Conservation (phyloP, 2,113 vertebrate genomes). For the Pontoporia blainvillei region DNA sequence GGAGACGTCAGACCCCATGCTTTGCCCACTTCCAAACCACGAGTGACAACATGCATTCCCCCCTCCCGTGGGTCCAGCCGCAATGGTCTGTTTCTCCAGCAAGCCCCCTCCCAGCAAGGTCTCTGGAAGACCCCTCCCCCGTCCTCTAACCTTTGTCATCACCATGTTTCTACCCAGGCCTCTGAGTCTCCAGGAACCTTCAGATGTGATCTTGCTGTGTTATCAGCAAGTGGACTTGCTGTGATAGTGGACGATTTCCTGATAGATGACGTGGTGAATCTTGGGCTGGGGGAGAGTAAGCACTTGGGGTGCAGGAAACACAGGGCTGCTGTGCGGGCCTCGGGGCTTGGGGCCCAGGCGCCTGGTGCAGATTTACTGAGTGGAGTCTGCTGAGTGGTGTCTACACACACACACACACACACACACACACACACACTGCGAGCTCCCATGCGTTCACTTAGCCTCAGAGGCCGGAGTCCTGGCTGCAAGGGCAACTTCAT, state of each 20-base stretch:
- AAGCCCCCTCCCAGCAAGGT: background rate
- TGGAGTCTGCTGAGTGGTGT: background rate
- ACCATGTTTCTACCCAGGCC: background rate
- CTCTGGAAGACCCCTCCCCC: background rate
- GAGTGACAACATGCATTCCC: rapidly evolving
- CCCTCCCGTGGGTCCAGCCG: background rate
- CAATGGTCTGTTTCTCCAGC: background rate
- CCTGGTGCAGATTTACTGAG: background rate
- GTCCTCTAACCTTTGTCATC: too few relatives aligned
- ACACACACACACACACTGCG: background rate
- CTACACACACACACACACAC: background rate
- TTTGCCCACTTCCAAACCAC: background rate
- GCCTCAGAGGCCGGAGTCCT: background rate
- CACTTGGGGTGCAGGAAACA: background rate
- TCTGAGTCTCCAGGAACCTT: background rate
- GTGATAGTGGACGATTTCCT: background rate
- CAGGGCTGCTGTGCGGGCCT: background rate
- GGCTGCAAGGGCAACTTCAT: too few relatives aligned
- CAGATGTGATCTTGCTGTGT: background rate
- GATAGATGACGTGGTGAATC: background rate
- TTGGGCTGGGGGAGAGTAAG: background rate
- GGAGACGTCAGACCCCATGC: background rate
- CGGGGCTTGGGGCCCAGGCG: background rate
- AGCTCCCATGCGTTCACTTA: too few relatives aligned
- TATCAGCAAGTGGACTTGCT: too few relatives aligned